A percentile compares a stretch with the other conserved stretches of the same genome.
These are phyloP conservation scores for Camponotus vicinus DNA, from an alignment of 1,140 invertebrate species.

Conservation along the genomic window DNA sequence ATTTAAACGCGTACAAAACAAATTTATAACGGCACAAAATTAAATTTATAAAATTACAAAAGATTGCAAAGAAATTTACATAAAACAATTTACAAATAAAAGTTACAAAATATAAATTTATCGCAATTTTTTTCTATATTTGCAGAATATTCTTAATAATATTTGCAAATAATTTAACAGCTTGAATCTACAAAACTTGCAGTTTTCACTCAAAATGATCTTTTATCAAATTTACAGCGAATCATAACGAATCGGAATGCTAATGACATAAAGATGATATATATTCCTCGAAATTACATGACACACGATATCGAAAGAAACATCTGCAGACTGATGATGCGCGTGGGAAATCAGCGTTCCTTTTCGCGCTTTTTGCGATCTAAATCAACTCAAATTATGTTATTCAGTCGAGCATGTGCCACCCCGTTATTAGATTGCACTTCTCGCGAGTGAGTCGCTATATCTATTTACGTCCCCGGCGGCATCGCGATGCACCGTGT, in stretches of 20 bases:
- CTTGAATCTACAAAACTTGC: not conserved
- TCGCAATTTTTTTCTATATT: not conserved
- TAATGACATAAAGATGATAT: not conserved
- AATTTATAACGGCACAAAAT: too few relatives aligned
- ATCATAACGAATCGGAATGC: not conserved
- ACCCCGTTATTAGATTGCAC: constrained; percentile 59
- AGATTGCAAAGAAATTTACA: not conserved
- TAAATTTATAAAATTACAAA: too few relatives aligned
- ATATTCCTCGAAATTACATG: not conserved
- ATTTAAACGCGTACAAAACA: not conserved
- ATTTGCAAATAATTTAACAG: not conserved
- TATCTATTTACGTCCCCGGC: not conserved
- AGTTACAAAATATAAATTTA: not conserved
- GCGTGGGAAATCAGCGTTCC: constrained; percentile 24
- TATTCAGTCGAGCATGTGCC: constrained; percentile 57
- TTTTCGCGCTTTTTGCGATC: constrained; percentile 10
- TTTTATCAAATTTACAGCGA: not conserved
- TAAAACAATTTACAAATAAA: not conserved
- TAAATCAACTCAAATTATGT: constrained; percentile 10
- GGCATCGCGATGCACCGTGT: constrained; percentile 26
- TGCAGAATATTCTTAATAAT: constrained; percentile 1
- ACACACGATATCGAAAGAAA: not conserved
- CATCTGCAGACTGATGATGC: not conserved
- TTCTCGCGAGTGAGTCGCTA: constrained; percentile 32
- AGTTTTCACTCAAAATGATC: not conserved